A percentile compares a stretch with the other conserved stretches of the same genome.
phyloP scores from a whole-genome alignment of 2,797 vertebrate genomes.

The Nasua narica region DNA sequence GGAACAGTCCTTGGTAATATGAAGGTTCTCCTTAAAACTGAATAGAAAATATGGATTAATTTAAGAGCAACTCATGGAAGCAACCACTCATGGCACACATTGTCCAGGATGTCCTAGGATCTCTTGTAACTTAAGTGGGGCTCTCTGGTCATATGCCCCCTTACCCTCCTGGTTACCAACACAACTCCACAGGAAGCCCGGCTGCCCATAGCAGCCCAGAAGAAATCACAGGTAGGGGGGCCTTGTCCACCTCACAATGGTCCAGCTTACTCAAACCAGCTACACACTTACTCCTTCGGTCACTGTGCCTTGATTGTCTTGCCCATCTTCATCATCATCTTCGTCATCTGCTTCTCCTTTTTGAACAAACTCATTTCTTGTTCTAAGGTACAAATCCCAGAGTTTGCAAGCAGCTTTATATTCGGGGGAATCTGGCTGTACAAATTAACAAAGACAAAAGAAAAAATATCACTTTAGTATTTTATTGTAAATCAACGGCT shows the following conservation, averaged over 20 bases:
- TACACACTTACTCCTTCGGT: constrained; percentile 89
- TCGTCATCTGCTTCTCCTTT: constrained; percentile 96
- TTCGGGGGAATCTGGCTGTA: constrained; percentile 94
- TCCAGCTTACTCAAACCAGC: neutral
- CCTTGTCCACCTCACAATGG: neutral
- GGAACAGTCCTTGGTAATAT: neutral
- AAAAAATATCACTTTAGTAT: neutral
- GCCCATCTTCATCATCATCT: constrained; percentile 93
- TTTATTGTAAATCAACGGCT: neutral
- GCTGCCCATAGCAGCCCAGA: neutral
- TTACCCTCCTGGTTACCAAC: neutral
- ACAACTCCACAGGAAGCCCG: neutral
- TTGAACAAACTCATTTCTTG: constrained; percentile 98
- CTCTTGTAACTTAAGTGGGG: neutral
- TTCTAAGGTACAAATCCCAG: constrained; percentile 98
- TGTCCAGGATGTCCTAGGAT: neutral
- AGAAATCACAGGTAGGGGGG: neutral
- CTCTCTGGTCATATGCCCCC: neutral
- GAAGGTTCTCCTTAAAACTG: constrained; percentile 19
- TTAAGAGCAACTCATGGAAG: neutral
- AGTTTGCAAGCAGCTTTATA: constrained; percentile 96
- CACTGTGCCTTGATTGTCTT: constrained; percentile 89
- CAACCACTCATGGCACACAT: neutral
- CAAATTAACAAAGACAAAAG: constrained; percentile 40
- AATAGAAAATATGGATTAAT: neutral